These are phyloP conservation scores for Diarsia mendica DNA, from an alignment of 2,888 invertebrate species.

Conservation along the genomic window DNA sequence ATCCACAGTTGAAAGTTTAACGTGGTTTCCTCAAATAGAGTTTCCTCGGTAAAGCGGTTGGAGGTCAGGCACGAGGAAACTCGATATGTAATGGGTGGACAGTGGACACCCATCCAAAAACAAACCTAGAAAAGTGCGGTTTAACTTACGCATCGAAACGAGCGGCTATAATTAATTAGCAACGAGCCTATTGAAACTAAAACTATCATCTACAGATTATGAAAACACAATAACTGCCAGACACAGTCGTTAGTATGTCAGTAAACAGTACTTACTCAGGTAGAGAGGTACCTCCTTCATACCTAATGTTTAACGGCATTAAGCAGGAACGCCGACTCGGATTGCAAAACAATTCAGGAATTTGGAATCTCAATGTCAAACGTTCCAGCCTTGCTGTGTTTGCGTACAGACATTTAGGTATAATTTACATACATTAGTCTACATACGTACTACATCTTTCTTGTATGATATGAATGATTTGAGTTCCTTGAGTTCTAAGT, in stretches of 20 bases:
- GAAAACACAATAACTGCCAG: constrained; percentile 24
- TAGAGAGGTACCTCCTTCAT: no score
- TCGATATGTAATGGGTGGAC: no score
- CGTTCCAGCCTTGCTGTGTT: constrained; percentile 20
- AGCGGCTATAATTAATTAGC: no score
- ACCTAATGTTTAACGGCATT: constrained; percentile 31
- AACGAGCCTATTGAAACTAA: background rate
- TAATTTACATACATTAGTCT: constrained; percentile 47
- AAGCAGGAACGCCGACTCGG: constrained; percentile 38
- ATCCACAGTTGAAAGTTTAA: no score
- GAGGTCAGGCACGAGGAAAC: no score
- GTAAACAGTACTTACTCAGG: background rate
- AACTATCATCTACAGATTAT: background rate
- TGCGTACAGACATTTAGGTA: constrained; percentile 14
- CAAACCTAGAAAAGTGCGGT: no score
- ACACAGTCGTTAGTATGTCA: constrained; percentile 9
- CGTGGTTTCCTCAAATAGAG: no score
- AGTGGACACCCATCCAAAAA: no score
- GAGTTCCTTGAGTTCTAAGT: no score
- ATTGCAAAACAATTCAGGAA: constrained; percentile 60
- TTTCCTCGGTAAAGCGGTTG: no score
- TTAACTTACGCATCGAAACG: no score
- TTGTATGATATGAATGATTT: background rate
- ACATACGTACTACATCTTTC: background rate
- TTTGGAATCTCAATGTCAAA: constrained; percentile 55